Percentiles rank a stretch among this genome's conserved stretches.
phyloP scores from a whole-genome alignment of 2,888 invertebrate genomes.

The Acronicta psi region DNA sequence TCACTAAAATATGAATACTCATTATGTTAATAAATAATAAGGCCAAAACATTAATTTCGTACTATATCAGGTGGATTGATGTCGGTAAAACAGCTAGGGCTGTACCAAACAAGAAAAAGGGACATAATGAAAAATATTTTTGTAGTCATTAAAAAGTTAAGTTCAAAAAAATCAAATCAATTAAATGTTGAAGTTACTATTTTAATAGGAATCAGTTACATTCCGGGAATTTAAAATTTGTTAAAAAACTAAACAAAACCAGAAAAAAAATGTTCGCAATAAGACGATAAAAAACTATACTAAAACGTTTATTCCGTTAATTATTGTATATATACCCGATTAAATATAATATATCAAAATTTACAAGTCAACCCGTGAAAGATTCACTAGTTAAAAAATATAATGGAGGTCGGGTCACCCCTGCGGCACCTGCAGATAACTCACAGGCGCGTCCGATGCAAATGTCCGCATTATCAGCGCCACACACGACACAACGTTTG shows the following conservation, averaged over 20 bases:
- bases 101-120: conserved; percentile 19
- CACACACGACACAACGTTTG: conserved; percentile 74
- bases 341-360: background rate
- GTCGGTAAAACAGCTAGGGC: conserved; percentile 41
- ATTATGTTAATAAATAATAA: conserved; percentile 55
- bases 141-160: too few relatives aligned
- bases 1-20: conserved; percentile 39
- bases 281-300: too few relatives aligned
- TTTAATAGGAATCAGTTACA: too few relatives aligned
- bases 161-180: too few relatives aligned
- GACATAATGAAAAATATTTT: background rate
- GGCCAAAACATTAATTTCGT: conserved; percentile 51
- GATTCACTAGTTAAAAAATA: conserved; percentile 2
- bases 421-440: conserved; percentile 76
- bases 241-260: too few relatives aligned
- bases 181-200: too few relatives aligned
- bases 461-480: conserved; percentile 80
- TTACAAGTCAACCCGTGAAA: background rate
- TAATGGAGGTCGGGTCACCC: conserved; percentile 15
- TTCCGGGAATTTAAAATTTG: too few relatives aligned
- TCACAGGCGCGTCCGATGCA: conserved; percentile 76
- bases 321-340: too few relatives aligned
- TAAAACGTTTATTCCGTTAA: too few relatives aligned
- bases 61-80: conserved; percentile 51
- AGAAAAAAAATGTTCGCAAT: too few relatives aligned